phyloP scores from a whole-genome alignment of 2,888 invertebrate genomes.

The Dicranocentrus wangi region DNA sequence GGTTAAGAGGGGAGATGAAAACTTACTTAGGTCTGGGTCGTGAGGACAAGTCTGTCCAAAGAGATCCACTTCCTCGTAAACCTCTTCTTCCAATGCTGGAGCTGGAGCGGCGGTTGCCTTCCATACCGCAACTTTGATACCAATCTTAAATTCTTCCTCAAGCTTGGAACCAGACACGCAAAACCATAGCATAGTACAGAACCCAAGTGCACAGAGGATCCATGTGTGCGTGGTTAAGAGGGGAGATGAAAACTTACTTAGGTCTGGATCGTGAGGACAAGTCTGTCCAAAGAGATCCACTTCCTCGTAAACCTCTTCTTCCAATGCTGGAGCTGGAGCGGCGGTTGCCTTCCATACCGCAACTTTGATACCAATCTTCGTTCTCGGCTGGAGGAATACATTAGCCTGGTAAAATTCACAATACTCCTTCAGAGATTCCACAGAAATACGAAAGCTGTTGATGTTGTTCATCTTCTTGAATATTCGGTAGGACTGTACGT shows the following conservation, averaged over 20 bases:
- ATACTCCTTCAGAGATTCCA: background rate
- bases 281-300: conserved; percentile 58
- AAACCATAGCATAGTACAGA: too few relatives aligned
- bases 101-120: conserved; percentile 20
- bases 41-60: conserved; percentile 49
- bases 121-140: conserved; percentile 52
- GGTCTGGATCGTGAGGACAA: conserved; percentile 47
- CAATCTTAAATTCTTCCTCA: too few relatives aligned
- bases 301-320: conserved; percentile 55
- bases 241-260: conserved; percentile 32
- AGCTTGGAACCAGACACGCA: too few relatives aligned
- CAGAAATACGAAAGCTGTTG: conserved; percentile 23
- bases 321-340: conserved; percentile 30
- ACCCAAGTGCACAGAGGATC: too few relatives aligned
- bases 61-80: conserved; percentile 60
- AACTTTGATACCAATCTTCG: conserved; percentile 52
- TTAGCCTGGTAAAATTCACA: conserved; percentile 41
- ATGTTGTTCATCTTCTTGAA: conserved; percentile 4
- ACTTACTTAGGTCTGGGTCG: conserved; percentile 53
- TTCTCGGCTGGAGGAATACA: conserved; percentile 51
- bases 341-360: conserved; percentile 40
- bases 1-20: background rate
- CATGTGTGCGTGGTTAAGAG: too few relatives aligned
- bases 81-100: conserved; percentile 44
- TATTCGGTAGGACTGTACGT: background rate